Evolutionary conservation across 2,888 invertebrate species (phyloP).

Genomic region (Drosophila suboccidentalis): DNA sequence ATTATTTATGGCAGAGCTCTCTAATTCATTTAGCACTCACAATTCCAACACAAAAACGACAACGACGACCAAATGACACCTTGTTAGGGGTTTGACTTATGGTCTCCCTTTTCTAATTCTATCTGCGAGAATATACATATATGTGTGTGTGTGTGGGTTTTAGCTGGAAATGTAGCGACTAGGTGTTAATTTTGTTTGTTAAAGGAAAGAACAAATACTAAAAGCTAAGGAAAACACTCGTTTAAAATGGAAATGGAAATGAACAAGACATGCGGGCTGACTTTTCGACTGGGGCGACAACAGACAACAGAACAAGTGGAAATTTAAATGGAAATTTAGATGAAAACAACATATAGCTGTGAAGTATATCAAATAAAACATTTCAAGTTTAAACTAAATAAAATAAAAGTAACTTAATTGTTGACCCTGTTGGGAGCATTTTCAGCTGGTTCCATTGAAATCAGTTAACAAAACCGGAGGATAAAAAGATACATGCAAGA

Average conservation of each 20-base stretch:
- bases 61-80: conserved; percentile 65
- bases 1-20: conserved; percentile 54
- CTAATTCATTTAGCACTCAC: conserved; percentile 67
- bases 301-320: conserved; percentile 31
- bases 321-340: conserved; percentile 35
- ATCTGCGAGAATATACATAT: background rate
- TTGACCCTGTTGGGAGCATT: conserved; percentile 24
- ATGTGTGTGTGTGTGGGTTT: conserved; percentile 30
- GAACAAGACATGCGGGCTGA: conserved; percentile 63
- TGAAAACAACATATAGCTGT: background rate
- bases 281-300: background rate
- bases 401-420: conserved; percentile 2
- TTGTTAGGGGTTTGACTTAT: conserved; percentile 69
- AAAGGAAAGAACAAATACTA: conserved; percentile 54
- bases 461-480: conserved; percentile 63
- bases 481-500: conserved; percentile 15
- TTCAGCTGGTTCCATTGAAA: conserved; percentile 58
- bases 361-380: conserved; percentile 4
- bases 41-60: conserved; percentile 3
- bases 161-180: conserved; percentile 73
- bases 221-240: conserved; percentile 50
- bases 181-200: conserved; percentile 74
- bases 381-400: conserved; percentile 13
- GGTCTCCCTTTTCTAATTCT: conserved; percentile 16
- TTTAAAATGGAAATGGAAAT: conserved; percentile 48